Evolutionary conservation across 1,140 invertebrate species (phyloP), one percentile per base, ranked within the genome.

Genomic region (Zaprionus vittiger): DNA sequence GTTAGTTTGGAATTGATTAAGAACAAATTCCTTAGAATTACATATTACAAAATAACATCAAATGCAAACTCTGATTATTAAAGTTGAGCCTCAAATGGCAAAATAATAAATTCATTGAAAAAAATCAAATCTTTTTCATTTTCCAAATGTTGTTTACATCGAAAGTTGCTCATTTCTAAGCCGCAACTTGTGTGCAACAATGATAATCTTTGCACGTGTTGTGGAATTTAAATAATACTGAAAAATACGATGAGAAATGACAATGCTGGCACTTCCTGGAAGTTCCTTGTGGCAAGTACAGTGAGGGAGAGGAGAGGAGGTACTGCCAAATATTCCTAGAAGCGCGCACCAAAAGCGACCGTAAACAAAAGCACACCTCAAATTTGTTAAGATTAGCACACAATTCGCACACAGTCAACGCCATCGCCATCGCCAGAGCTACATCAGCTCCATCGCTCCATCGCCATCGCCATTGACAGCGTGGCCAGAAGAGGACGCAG

Each of bases 301-400:
- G 15, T 0, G 5, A 5, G n/a, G 7, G n/a, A 4, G 41, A 7
- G 11, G 2, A n/a, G 7, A 17, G 24, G 0, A 28, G 34, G 11
- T 47, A 4, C 41, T 7, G 0, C n/a, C 41, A n/a, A 44, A 38
- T 2, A 44, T 44, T 44, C 41, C 6, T 44, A 22, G 28, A 38
- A 44, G 12, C 20, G 34, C n/a, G 20, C 37, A 14, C 15, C 24
- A 38, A 71, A 49, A 54, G 56, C 65, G 74, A 61, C 70, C 73
- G 80, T 83, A 89, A 87, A 81, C 78, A 89, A 87, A 83, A 74
- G 79, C 78, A 79, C 85, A 84, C 84, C 84, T 83, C 75, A 79
- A 87, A 89, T 87, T 87, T 87, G 84, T 84, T 84, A 87, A 89
- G 84, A 87, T 87, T 87, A 87, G 84, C 84, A 87, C 78, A 89